phyloP scores from a whole-genome alignment of 1,140 invertebrate species.

The Philotrypesis tridentata region DNA sequence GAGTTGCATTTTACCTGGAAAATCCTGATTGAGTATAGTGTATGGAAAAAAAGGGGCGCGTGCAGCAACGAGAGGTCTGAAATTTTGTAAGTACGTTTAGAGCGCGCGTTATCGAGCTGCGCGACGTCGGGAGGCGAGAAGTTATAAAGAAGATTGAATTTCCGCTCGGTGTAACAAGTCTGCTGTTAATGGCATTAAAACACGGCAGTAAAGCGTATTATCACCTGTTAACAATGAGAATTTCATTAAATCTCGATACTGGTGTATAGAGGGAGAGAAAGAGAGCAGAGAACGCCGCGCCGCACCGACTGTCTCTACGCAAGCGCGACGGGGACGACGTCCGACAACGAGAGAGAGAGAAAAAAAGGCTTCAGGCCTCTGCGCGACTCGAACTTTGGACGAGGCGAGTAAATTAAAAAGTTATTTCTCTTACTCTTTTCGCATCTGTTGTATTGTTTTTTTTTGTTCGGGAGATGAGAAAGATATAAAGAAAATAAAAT shows the following conservation, averaged over 20 bases:
- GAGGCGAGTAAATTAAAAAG: conserved; percentile 30
- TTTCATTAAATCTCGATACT: conserved; percentile 47
- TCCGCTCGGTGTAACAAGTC: not conserved
- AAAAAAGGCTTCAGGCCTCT: conserved; percentile 9
- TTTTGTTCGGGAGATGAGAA: not conserved
- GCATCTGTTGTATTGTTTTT: not conserved
- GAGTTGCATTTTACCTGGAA: not conserved
- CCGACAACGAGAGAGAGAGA: no score
- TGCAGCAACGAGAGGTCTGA: no score
- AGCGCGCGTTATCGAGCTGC: no score
- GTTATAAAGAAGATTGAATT: not conserved
- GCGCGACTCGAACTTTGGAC: not conserved
- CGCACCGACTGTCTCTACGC: not conserved
- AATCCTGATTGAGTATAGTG: not conserved
- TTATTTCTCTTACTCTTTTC: not conserved
- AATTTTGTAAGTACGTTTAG: not conserved
- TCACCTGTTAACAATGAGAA: conserved; percentile 39
- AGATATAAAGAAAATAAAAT: no score
- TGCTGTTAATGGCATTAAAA: conserved; percentile 22
- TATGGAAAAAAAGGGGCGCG: not conserved
- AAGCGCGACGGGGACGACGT: not conserved
- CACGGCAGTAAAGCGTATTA: conserved; percentile 40
- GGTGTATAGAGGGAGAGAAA: not conserved
- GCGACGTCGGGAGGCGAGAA: not conserved
- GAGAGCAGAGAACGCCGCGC: no score